Evolutionary conservation across 2,888 invertebrate genomes (phyloP).

Genomic region (Ornithoptera alexandrae): DNA sequence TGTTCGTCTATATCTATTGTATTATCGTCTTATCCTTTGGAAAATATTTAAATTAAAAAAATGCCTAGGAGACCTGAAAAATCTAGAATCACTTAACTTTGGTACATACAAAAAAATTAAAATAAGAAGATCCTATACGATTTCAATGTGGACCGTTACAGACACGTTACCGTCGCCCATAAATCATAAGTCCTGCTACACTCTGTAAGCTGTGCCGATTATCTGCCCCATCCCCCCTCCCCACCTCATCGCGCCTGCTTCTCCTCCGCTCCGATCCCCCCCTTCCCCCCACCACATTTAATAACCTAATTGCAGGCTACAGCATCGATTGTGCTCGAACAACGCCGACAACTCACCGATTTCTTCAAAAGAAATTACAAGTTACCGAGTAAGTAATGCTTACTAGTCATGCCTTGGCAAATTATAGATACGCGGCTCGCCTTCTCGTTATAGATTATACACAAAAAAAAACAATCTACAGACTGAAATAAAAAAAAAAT

Average conservation of each 20-base stretch:
- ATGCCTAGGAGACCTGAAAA: too few relatives aligned
- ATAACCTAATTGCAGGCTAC: constrained; percentile 60
- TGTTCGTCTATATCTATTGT: too few relatives aligned
- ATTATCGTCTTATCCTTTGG: too few relatives aligned
- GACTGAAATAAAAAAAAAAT: too few relatives aligned
- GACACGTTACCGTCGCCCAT: constrained; percentile 24
- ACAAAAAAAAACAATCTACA: constrained; percentile 11
- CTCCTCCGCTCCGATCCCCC: neutral
- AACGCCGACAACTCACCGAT: constrained; percentile 31
- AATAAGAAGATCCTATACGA: neutral
- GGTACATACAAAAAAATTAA: too few relatives aligned
- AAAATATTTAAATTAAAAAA: too few relatives aligned
- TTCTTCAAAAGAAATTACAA: constrained; percentile 34
- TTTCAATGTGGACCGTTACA: constrained; percentile 4
- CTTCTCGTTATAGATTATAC: constrained; percentile 15
- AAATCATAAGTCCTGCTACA: constrained; percentile 26
- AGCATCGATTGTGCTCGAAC: constrained; percentile 31
- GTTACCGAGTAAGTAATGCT: constrained; percentile 31
- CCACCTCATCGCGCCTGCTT: neutral
- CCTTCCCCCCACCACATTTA: constrained; percentile 40
- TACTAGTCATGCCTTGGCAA: constrained; percentile 28
- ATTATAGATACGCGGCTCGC: constrained; percentile 25
- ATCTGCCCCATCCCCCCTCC: constrained; percentile 5
- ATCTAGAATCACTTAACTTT: too few relatives aligned
- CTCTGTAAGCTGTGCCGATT: constrained; percentile 23